Evolutionary conservation across 2,888 invertebrate genomes (phyloP).

Genomic region (Argyra leucocephala): DNA sequence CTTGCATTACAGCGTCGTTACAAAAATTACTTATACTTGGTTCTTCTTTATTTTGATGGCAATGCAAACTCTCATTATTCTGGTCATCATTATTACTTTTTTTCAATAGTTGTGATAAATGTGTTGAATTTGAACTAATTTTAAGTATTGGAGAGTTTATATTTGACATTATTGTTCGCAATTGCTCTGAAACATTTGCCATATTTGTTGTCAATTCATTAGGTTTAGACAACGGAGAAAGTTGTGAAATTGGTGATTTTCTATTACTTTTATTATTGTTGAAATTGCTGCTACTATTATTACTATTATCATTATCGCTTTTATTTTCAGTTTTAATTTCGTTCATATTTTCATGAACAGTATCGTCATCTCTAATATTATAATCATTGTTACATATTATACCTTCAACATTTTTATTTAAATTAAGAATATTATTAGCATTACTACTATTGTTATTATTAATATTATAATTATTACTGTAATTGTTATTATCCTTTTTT

Average conservation of each 20-base stretch:
- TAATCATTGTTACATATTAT: too few relatives aligned
- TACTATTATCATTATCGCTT: slow-evolving; percentile 13
- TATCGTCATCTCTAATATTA: too few relatives aligned
- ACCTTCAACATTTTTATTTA: too few relatives aligned
- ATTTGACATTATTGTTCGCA: slow-evolving; percentile 57
- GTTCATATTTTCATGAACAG: slow-evolving; percentile 28
- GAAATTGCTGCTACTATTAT: slow-evolving; percentile 17
- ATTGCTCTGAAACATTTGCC: slow-evolving; percentile 60
- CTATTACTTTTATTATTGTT: slow-evolving; percentile 23
- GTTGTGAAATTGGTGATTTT: slow-evolving; percentile 53
- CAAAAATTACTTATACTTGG: not conserved
- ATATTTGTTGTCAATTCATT: slow-evolving; percentile 62
- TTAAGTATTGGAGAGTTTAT: slow-evolving; percentile 30
- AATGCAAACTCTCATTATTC: slow-evolving; percentile 14
- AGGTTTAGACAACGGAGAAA: slow-evolving; percentile 63
- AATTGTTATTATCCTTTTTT: too few relatives aligned
- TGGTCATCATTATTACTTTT: not conserved
- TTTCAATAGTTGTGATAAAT: not conserved
- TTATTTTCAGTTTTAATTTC: slow-evolving; percentile 15
- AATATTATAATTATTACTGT: too few relatives aligned
- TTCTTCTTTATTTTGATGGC: slow-evolving; percentile 25
- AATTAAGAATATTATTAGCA: too few relatives aligned
- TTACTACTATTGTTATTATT: too few relatives aligned
- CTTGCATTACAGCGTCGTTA: not conserved
- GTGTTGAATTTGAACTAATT: not conserved